Conservation (phyloP, 1,140 invertebrate genomes). For the Eumaeus atala region DNA sequence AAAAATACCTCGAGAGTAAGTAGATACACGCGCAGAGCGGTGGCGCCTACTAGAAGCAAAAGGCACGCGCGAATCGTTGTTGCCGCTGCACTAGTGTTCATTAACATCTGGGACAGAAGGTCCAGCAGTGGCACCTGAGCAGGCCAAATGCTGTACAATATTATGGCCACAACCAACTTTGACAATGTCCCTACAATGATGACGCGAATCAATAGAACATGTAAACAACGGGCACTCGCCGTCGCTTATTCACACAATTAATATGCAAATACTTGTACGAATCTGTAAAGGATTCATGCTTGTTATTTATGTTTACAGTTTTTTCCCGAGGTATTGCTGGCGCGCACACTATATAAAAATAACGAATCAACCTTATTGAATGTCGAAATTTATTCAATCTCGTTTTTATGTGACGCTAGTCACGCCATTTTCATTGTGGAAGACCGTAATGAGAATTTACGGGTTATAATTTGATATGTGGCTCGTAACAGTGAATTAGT, state of each 20-base stretch:
- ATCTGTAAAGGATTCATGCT: neutral
- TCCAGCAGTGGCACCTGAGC: too few relatives aligned
- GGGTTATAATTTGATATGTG: neutral
- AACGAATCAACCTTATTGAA: neutral
- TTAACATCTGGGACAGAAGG: too few relatives aligned
- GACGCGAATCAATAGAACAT: neutral
- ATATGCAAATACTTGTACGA: conserved; percentile 2
- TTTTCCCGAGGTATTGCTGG: conserved; percentile 2
- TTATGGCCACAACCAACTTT: neutral
- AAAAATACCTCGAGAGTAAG: too few relatives aligned
- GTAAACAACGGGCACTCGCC: neutral
- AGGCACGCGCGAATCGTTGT: too few relatives aligned
- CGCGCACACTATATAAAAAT: neutral
- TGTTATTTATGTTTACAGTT: neutral
- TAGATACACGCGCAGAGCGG: too few relatives aligned
- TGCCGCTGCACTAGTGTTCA: too few relatives aligned
- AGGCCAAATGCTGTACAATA: too few relatives aligned
- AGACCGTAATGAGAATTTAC: neutral
- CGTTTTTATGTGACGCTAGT: conserved; percentile 5
- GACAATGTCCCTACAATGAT: neutral
- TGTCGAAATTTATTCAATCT: neutral
- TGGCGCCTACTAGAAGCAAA: too few relatives aligned
- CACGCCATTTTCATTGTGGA: neutral
- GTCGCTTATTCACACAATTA: conserved; percentile 4
- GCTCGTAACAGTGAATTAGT: too few relatives aligned